Evolutionary conservation across 2,113 vertebrate genomes (phyloP), one percentile per base, ranked within the genome.

Genomic region (Synodontis membranacea): DNA sequence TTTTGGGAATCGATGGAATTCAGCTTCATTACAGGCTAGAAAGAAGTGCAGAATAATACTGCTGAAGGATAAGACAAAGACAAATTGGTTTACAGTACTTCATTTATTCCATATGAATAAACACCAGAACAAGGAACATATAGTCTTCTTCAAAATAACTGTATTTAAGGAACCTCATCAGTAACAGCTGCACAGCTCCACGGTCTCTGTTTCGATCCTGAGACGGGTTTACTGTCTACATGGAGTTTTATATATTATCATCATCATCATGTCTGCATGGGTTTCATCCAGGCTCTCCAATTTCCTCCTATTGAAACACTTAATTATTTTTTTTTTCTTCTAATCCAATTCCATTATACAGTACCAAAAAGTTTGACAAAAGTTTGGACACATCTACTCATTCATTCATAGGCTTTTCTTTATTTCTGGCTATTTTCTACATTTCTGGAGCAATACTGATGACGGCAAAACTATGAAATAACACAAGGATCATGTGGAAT

Each of bases 1-100:
- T 87, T 74, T 75, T 5, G 78, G 76, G 54, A 64, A 85, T 84
- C 31, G 8, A 75, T 75, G 68, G 64, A 86, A 86, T 86, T 86
- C 58, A 42, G 75, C 54, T 86, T 80, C 23, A 42, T 81, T 64
- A 81, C 25, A 58, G 46, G 62, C 25, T 74, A 39, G 21, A 75
- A 52, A 74, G n/a, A 37, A 82, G 42, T 72, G 39, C 52, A 82
- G 34, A 34, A n/a, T 48, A 39, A 31, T 66, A 82, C 64, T 82
- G 25, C 28, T 75, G 12, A 75, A 86, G n/a, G 8, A 81, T 62
- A 28, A 15, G 5, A 78, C 0, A 50, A 78, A 31, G 19, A 54
- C 11, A 39, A 80, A 80, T 80, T 6, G 21, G 25, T 23, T 25
- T 23, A n/a, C n/a, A n/a, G n/a, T n/a, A 80, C 31, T 80, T 2